Conservation (phyloP, 2,888 invertebrate species). For the Iselma pallidipennis region DNA sequence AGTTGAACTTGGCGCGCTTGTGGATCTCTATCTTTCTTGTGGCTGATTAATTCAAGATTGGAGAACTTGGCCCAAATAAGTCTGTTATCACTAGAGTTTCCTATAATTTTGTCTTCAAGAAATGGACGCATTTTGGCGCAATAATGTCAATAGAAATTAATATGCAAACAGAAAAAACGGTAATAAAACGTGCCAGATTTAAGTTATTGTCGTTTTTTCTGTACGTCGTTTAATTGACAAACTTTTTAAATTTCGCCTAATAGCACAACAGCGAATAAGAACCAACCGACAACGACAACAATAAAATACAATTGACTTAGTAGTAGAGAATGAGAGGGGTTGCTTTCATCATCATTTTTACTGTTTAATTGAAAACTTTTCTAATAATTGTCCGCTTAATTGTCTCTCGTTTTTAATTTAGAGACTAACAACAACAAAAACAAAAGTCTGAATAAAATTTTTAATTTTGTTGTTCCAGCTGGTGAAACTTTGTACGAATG, state of each 20-base stretch:
- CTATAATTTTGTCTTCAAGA: no score
- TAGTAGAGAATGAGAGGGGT: no score
- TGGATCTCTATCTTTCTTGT: no score
- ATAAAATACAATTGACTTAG: slow-evolving; percentile 20
- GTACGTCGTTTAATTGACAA: slow-evolving; percentile 14
- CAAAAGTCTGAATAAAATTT: background rate
- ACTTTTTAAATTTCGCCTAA: slow-evolving; percentile 22
- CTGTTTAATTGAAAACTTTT: slow-evolving; percentile 24
- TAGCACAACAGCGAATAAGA: slow-evolving; percentile 9
- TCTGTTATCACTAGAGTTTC: no score
- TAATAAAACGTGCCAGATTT: no score
- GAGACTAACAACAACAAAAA: background rate
- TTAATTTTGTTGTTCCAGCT: slow-evolving; percentile 60
- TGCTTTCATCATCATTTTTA: background rate
- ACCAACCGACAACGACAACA: background rate
- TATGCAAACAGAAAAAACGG: no score
- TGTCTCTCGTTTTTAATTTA: background rate
- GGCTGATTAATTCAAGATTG: no score
- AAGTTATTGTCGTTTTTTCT: no score
- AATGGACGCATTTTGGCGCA: no score
- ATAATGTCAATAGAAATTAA: no score
- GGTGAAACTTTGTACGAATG: slow-evolving; percentile 73
- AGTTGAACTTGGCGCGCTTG: no score
- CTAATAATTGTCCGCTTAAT: slow-evolving; percentile 26
- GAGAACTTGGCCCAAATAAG: no score